These are phyloP conservation scores for Lapara coniferarum DNA, from an alignment of 2,888 invertebrate species.

Conservation along the genomic window DNA sequence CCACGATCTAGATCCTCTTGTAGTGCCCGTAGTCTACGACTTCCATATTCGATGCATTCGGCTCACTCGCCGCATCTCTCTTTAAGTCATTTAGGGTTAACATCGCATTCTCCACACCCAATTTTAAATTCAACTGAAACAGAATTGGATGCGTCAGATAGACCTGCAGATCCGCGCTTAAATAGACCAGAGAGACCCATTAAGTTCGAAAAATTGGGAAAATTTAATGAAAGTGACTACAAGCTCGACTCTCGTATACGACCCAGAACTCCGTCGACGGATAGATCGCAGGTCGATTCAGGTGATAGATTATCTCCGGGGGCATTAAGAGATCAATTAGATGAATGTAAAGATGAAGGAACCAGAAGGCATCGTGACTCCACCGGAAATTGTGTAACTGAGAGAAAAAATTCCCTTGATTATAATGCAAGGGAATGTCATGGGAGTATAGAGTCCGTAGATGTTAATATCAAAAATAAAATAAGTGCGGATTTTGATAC, in stretches of 20 bases:
- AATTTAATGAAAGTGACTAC: constrained; percentile 56
- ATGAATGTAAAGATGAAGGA: constrained; percentile 57
- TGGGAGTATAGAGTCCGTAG: constrained; percentile 19
- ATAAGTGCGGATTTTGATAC: constrained; percentile 33
- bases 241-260: constrained; percentile 70
- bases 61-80: constrained; percentile 64
- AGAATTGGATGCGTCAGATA: constrained; percentile 34
- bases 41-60: constrained; percentile 91
- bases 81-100: constrained; percentile 13
- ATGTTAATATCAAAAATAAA: constrained; percentile 28
- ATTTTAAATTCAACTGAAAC: constrained; percentile 3
- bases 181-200: constrained; percentile 51
- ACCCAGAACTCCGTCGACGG: constrained; percentile 78
- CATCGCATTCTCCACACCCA: constrained; percentile 25
- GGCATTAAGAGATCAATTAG: constrained; percentile 30
- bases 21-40: constrained; percentile 85
- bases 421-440: constrained; percentile 35
- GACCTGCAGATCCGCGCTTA: constrained; percentile 51
- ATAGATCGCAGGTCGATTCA: constrained; percentile 48
- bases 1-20: constrained; percentile 73
- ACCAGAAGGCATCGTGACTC: constrained; percentile 38
- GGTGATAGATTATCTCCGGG: constrained; percentile 44
- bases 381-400: constrained; percentile 35
- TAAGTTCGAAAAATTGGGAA: constrained; percentile 48
- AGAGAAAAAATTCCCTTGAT: constrained; percentile 35